Conservation (phyloP, 2,797 vertebrate species). For the Malurus leucopterus region DNA sequence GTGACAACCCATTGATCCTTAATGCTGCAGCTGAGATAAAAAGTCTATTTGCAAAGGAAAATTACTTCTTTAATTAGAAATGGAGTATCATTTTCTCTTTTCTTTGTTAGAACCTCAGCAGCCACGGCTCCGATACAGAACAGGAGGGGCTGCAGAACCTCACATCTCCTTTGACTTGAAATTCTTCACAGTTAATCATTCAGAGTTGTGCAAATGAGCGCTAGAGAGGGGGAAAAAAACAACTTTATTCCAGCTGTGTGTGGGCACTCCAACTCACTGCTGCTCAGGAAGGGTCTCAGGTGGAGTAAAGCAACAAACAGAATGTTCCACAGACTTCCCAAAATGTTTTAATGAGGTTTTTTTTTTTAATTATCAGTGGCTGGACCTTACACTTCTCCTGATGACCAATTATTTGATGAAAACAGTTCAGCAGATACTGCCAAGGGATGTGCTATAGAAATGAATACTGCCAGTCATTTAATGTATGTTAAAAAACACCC, state of each 20-base stretch:
- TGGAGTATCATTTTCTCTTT: conserved; percentile 37
- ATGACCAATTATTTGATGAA: neutral
- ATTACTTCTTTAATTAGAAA: conserved; percentile 62
- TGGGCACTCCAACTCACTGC: neutral
- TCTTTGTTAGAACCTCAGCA: conserved; percentile 37
- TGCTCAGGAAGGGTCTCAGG: neutral
- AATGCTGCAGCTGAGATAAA: conserved; percentile 43
- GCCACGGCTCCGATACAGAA: neutral
- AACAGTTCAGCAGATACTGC: neutral
- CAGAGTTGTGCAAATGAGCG: neutral
- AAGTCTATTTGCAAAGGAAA: conserved; percentile 54
- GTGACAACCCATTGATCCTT: conserved; percentile 64
- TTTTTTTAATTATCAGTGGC: neutral
- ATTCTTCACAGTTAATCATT: neutral
- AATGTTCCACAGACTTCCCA: neutral
- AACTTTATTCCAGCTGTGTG: neutral
- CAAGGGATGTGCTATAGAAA: neutral
- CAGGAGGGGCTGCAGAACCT: neutral
- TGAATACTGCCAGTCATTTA: neutral
- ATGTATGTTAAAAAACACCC: neutral
- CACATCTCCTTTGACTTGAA: conserved; percentile 4
- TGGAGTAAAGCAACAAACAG: neutral
- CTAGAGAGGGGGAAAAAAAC: neutral
- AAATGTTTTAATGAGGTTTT: neutral
- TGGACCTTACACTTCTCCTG: neutral